A percentile compares a stretch with the other conserved stretches of the same genome.
These are phyloP conservation scores for Leptinotarsa tumamoca DNA, from an alignment of 2,888 invertebrate species.

Conservation along the genomic window DNA sequence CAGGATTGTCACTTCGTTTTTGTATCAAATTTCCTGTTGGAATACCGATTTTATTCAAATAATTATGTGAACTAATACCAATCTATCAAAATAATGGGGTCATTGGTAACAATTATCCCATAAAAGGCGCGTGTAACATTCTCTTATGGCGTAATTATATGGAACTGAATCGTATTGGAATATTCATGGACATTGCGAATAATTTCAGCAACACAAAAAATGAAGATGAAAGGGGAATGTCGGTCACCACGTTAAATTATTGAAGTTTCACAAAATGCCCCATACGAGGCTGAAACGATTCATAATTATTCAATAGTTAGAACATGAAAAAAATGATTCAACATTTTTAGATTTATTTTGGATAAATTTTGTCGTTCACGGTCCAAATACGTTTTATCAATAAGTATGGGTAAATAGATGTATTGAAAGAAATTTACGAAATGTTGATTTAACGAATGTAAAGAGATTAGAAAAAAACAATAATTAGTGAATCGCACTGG, in stretches of 20 bases:
- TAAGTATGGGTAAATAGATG: too few species aligned
- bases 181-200: conserved; percentile 5
- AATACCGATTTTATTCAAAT: background rate
- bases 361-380: too few species aligned
- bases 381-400: too few species aligned
- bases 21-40: conserved; percentile 1
- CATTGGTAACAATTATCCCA: conserved; percentile 27
- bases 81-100: conserved; percentile 33
- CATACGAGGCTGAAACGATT: too few species aligned
- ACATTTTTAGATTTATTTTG: too few species aligned
- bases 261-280: background rate
- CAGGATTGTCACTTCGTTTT: background rate
- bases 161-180: background rate
- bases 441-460: too few species aligned
- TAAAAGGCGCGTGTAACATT: conserved; percentile 29
- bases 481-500: too few species aligned
- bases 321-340: too few species aligned
- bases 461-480: too few species aligned
- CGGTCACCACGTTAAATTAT: background rate
- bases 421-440: too few species aligned
- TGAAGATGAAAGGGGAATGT: conserved; percentile 5
- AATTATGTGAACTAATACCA: conserved; percentile 1
- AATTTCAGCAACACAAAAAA: background rate
- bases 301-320: too few species aligned
- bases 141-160: conserved; percentile 26